Evolutionary conservation across 2,113 vertebrate species (phyloP), one percentile per base, ranked within the genome.

Genomic region (Catagonus wagneri): DNA sequence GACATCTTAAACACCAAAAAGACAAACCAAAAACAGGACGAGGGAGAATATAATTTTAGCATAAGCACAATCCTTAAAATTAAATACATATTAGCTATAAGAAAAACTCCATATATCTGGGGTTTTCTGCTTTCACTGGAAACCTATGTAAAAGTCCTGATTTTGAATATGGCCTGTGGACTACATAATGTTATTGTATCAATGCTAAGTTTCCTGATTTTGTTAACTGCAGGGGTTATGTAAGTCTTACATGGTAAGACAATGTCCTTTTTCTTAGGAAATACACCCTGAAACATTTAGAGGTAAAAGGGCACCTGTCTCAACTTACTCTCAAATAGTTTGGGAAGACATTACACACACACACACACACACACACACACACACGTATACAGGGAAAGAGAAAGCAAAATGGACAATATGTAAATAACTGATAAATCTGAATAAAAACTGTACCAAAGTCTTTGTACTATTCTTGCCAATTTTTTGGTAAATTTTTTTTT

Each of bases 221-320:
- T 79, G 95, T 84, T 83, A 86, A 92, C 58, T 27, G 60, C 56
- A 66, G 69, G 74, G 52, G 50, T 95, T 94, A 72, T n/a, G 58
- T 83, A 90, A 95, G 85, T 61, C 54, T 65, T 65, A 27, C 44
- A 15, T 29, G 65, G 52, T 71, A 72, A 94, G 74, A 85, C 79
- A 92, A 15, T 7, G 50, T 63, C 63, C 89, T 72, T 68, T 22
- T 78, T 85, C 92, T 97, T 92, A 39, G 80, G 89, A 97, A 96
- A 95, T 32, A 56, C 10, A 72, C 58, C 36, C 92, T 50, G 78
- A 84, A 96, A 58, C 68, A 39, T 66, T 94, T 36, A 36, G 81
- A 84, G 75, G 89, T 74, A 74, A 93, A 86, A 84, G 58, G 74
- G 89, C 52, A 16, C 1, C 17, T 66, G 54, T 65, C 50, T 83